Evolutionary conservation across 2,797 vertebrate species (phyloP).

Genomic region (Manis javanica): DNA sequence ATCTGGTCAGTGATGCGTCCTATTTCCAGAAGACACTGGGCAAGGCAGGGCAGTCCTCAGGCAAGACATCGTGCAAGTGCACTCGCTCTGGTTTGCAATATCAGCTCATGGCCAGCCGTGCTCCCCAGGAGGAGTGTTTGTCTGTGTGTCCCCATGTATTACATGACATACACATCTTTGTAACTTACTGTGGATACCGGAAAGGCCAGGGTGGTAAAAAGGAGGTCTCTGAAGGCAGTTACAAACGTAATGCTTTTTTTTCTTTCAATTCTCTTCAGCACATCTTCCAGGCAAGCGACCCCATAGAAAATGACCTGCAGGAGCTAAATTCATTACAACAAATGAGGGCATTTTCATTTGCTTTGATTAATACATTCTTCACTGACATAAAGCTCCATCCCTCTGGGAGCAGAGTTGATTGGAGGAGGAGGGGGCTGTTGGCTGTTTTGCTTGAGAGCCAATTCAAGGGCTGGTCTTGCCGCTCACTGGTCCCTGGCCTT

Average conservation of each 20-base stretch:
- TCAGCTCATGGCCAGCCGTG: neutral
- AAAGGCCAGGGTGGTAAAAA: slow-evolving; percentile 93
- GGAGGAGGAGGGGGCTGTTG: slow-evolving; percentile 65
- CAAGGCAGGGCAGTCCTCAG: neutral
- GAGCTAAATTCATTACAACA: slow-evolving; percentile 90
- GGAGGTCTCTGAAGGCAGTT: slow-evolving; percentile 90
- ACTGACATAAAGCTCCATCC: slow-evolving; percentile 72
- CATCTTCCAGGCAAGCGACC: slow-evolving; percentile 90
- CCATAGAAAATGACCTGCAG: slow-evolving; percentile 93
- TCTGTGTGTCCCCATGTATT: fast-evolving
- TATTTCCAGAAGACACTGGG: neutral
- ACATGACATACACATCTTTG: neutral
- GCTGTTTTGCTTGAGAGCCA: slow-evolving; percentile 53
- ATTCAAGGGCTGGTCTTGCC: slow-evolving; percentile 71
- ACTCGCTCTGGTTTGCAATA: slow-evolving; percentile 15
- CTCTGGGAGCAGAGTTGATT: slow-evolving; percentile 68
- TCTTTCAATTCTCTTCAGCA: slow-evolving; percentile 86
- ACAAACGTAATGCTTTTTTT: slow-evolving; percentile 83
- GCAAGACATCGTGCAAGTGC: neutral
- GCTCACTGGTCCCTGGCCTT: slow-evolving; percentile 82
- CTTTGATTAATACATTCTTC: slow-evolving; percentile 85
- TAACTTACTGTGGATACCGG: slow-evolving; percentile 92
- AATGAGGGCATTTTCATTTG: slow-evolving; percentile 86
- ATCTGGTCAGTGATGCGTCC: neutral
- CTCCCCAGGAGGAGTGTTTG: neutral